phyloP scores from a whole-genome alignment of 1,140 invertebrate genomes.

The Tachypleus tridentatus region DNA sequence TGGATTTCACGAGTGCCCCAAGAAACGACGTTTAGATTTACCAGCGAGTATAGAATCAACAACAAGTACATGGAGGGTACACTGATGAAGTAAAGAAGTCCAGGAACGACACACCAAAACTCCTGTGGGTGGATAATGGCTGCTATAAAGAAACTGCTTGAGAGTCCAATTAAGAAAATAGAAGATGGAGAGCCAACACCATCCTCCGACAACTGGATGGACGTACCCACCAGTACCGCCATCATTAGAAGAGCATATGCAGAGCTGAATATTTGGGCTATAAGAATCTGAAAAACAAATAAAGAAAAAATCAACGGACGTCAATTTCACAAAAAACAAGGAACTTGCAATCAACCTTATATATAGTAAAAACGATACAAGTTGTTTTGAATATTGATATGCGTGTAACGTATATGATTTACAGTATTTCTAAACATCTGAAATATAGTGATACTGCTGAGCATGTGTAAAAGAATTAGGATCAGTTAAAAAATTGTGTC shows the following conservation, averaged over 20 bases:
- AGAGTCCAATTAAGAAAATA: constrained; percentile 86
- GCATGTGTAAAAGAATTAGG: too few relatives aligned
- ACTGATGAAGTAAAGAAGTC: constrained; percentile 85
- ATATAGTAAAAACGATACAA: too few relatives aligned
- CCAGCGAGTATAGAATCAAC: constrained; percentile 94
- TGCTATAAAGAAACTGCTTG: constrained; percentile 88
- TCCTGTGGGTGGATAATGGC: constrained; percentile 95
- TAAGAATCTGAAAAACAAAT: constrained; percentile 53
- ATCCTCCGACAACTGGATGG: constrained; percentile 82
- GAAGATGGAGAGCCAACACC: constrained; percentile 86
- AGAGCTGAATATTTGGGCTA: constrained; percentile 90
- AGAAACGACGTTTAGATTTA: constrained; percentile 94
- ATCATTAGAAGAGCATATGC: constrained; percentile 96
- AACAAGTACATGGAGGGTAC: constrained; percentile 98
- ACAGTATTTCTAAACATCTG: too few relatives aligned
- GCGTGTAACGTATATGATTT: too few relatives aligned
- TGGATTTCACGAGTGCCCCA: constrained; percentile 87
- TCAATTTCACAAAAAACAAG: too few relatives aligned
- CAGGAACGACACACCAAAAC: constrained; percentile 92
- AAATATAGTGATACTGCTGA: too few relatives aligned
- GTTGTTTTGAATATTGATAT: too few relatives aligned
- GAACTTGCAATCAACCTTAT: too few relatives aligned
- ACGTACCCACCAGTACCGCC: constrained; percentile 96
- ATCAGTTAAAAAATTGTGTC: too few relatives aligned
- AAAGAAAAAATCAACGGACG: too few relatives aligned